Percentiles rank a stretch among this genome's conserved stretches.
Conservation (phyloP, 92 coral and sea anemone genomes). For the Micromussa lordhowensis region DNA sequence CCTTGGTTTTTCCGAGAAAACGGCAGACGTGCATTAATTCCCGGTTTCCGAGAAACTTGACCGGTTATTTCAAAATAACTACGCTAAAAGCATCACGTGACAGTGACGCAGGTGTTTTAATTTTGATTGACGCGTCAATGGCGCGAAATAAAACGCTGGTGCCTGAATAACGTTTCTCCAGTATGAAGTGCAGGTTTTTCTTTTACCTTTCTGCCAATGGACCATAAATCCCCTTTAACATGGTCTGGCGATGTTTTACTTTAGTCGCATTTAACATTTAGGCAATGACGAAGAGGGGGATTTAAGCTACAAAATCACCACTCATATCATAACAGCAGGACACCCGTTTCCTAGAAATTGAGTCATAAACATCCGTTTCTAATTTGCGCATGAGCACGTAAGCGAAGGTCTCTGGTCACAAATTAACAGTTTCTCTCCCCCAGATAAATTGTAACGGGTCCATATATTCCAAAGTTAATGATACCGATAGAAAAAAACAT, state of each 20-base stretch:
- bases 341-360: slow-evolving; percentile 7
- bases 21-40: background rate
- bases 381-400: background rate
- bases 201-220: background rate
- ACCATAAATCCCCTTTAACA: background rate
- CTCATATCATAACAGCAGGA: background rate
- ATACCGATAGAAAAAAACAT: background rate
- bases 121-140: background rate
- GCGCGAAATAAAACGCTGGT: background rate
- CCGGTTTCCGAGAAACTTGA: background rate
- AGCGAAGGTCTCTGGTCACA: background rate
- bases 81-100: background rate
- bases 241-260: background rate
- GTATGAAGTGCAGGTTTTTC: background rate
- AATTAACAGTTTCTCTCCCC: no score
- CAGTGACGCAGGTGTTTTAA: background rate
- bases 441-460: no score
- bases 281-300: background rate
- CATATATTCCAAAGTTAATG: no score
- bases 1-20: background rate
- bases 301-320: background rate
- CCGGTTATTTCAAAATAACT: background rate
- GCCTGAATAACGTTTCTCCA: background rate
- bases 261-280: no score
- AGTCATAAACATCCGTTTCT: background rate